Evolutionary conservation across 2,888 invertebrate species (phyloP), one percentile per base, ranked within the genome.

Genomic region (Sisyra nigra): DNA sequence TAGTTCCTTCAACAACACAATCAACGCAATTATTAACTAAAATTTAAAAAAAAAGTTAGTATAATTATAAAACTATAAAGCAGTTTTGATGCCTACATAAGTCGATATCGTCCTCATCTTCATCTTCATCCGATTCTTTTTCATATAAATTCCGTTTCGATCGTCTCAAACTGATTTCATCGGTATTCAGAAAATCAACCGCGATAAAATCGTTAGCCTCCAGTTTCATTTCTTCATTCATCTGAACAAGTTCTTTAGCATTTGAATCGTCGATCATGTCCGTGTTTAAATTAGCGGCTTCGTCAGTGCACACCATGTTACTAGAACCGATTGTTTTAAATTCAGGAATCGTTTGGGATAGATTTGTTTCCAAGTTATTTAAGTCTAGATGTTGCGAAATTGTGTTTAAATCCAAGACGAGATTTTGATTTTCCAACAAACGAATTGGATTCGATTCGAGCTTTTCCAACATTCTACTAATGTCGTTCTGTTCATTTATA

Each of bases 1-100:
- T 10, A n/a, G 32, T 13, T 14, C 43, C 35, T 9, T 15, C 38
- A 13, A 38, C 13, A 14, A 38, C 17, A n/a, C 43, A 43, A 17
- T 43, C 43, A 10, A 10, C 37, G 10, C 43, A 43, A 17, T 43
- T 31, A 29, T 14, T 31, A 15, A 38, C 43, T 41, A 17, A n/a
- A 41, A 39, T 17, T 10, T 18, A 18, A n/a, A n/a, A n/a, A n/a
- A n/a, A 6, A 32, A 32, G 13, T 32, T n/a, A n/a, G n/a, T n/a
- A n/a, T n/a, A n/a, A n/a, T n/a, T n/a, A n/a, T n/a, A n/a, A n/a
- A n/a, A n/a, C n/a, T n/a, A n/a, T 24, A 24, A 24, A 24, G 3
- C 3, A 24, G 7, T 5, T 24, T 24, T 24, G 24, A 5, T 4
- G 13, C 34, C 18, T 30, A 43, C 43, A 30, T n/a, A 38, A 30